phyloP scores from a whole-genome alignment of 2,113 vertebrate species.

The Indicator indicator region DNA sequence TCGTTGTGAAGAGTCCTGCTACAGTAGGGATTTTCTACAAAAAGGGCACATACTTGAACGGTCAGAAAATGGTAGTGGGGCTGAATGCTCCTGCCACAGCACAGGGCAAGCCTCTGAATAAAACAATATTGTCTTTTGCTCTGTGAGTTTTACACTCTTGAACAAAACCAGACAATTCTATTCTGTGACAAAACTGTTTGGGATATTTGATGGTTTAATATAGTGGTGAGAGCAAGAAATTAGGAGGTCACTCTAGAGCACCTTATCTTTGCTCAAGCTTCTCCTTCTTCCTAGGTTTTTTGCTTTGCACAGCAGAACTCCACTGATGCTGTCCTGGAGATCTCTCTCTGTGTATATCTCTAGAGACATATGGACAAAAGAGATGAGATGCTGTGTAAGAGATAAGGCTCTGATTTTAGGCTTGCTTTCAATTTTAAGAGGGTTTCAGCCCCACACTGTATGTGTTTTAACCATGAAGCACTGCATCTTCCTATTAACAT shows the following conservation, averaged over 20 bases:
- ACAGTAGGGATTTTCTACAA: not conserved
- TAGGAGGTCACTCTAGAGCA: not conserved
- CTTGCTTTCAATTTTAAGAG: not conserved
- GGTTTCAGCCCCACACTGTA: not conserved
- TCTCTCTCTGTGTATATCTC: not conserved
- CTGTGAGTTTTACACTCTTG: not conserved
- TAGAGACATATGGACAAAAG: not conserved
- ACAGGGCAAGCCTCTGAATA: not conserved
- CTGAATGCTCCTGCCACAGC: not conserved
- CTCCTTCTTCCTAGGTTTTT: not conserved
- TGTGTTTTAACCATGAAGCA: not conserved
- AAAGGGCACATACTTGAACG: not conserved
- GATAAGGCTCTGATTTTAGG: not conserved
- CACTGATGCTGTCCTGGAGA: not conserved
- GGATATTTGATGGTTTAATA: not conserved
- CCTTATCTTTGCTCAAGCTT: not conserved
- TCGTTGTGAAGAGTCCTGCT: not conserved
- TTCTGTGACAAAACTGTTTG: not conserved
- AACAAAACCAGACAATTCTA: not conserved
- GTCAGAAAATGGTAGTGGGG: not conserved
- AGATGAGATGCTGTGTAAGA: not conserved
- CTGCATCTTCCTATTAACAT: not conserved
- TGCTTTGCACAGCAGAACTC: not conserved
- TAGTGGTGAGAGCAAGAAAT: not conserved
- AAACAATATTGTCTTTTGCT: not conserved